Base-by-base conservation (phyloP, 2,113 vertebrate genomes). In the Urocolius indicus region DNA sequence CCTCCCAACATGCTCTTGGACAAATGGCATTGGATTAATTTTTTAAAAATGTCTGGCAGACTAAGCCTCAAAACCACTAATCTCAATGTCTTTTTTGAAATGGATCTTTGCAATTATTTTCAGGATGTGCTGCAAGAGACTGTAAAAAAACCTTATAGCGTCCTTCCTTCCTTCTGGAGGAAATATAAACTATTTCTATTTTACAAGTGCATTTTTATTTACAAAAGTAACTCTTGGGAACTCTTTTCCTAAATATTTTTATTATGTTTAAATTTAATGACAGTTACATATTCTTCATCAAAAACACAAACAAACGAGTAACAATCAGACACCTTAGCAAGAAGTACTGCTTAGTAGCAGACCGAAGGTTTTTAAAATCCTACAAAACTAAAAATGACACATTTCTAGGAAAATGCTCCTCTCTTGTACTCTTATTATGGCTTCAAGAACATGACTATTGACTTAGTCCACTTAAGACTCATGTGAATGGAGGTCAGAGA, bases 211-310 rank as follows among this genome's bases (percentile, higher is more conserved):
- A 48, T 4, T 54, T 13, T 82, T 48, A 51, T 5, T 30, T 82
- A 22, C 0, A 1, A n/a, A 78, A 71, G 8, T 67, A 49, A 63
- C 0, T 7, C 1, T 11, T 57, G 17, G n/a, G 7, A 48, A 3
- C 27, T 51, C 65, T 51, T 71, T 46, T 67, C 6, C 12, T 73
- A 76, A 71, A 21, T 62, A 38, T 67, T 82, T 79, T 75, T 7
- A 38, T 55, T 46, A 27, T 48, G 19, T 36, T 23, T 83, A 69
- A 78, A 54, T 9, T 34, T 17, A 69, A 1, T 8, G n/a, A 34
- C 2, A 17, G 41, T 34, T 15, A 45, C 15, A 52, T 41, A 86
- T 79, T 85, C 15, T 16, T 71, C 13, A 57, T 14, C 81, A 74
- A 43, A 74, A 85, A 36, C 18, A 19, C 9, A 73, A 67, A n/a